Evolutionary conservation across 2,797 vertebrate genomes (phyloP).

Genomic region (Phoebastria nigripes): DNA sequence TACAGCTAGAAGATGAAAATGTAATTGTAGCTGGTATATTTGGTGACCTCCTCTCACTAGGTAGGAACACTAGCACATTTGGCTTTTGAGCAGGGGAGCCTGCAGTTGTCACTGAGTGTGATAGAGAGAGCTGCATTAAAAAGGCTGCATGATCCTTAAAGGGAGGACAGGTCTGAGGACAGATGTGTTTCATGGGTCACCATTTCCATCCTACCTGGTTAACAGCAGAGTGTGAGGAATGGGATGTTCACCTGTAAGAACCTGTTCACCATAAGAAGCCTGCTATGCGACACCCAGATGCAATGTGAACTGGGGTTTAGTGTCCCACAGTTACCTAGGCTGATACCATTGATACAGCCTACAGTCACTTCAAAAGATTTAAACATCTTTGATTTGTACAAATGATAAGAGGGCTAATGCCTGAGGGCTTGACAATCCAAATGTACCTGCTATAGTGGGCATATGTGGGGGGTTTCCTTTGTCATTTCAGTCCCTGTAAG

Average conservation of each 20-base stretch:
- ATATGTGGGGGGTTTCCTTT: not conserved
- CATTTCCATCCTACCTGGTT: not conserved
- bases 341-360: not conserved
- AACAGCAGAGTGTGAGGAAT: not conserved
- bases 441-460: not conserved
- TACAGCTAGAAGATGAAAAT: conserved; percentile 15
- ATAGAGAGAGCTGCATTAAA: not conserved
- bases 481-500: not conserved
- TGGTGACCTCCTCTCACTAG: conserved; percentile 58
- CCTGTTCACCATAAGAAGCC: not conserved
- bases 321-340: not conserved
- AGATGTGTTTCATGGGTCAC: not conserved
- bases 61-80: not conserved
- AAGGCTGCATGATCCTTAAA: not conserved
- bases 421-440: not conserved
- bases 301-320: not conserved
- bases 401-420: not conserved
- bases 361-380: not conserved
- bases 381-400: not conserved
- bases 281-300: not conserved
- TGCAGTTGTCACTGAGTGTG: not conserved
- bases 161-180: not conserved
- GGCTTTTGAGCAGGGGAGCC: not conserved
- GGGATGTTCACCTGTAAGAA: not conserved
- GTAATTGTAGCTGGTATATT: conserved; percentile 51